phyloP scores from a whole-genome alignment of 2,113 vertebrate species.

The Heloderma charlesbogerti region DNA sequence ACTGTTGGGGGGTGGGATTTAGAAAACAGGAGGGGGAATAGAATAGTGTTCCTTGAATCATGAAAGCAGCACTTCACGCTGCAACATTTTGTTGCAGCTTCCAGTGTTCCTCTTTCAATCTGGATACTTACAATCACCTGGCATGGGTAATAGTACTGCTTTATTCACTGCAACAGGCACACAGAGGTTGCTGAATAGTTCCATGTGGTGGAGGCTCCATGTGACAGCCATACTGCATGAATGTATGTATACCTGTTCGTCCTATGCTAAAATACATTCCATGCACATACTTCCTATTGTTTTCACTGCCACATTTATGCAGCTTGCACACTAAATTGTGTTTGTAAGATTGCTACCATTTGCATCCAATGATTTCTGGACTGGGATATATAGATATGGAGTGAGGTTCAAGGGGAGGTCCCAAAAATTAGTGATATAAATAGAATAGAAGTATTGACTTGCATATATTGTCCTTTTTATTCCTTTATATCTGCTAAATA shows the following conservation, averaged over 20 bases:
- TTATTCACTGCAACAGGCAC: background rate
- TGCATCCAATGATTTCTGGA: background rate
- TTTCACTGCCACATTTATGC: background rate
- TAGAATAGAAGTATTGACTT: conserved; percentile 41
- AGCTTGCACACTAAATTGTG: background rate
- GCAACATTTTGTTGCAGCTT: too few relatives aligned
- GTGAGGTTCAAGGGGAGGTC: too few relatives aligned
- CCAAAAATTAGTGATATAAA: conserved; percentile 18
- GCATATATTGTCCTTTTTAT: conserved; percentile 49
- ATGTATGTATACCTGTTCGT: background rate
- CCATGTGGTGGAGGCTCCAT: background rate
- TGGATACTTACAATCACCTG: background rate
- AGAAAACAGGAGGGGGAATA: too few relatives aligned
- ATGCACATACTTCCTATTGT: background rate
- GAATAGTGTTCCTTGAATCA: too few relatives aligned
- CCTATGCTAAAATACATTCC: background rate
- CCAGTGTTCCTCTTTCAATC: too few relatives aligned
- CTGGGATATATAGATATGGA: background rate
- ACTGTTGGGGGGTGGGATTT: too few relatives aligned
- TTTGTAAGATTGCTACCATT: background rate
- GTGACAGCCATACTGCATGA: background rate
- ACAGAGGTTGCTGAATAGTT: background rate
- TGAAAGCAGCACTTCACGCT: too few relatives aligned
- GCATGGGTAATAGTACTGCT: too few relatives aligned
- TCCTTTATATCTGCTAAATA: conserved; percentile 61